Evolutionary conservation across 2,888 invertebrate species (phyloP).

Genomic region (Drosophila neonasuta): DNA sequence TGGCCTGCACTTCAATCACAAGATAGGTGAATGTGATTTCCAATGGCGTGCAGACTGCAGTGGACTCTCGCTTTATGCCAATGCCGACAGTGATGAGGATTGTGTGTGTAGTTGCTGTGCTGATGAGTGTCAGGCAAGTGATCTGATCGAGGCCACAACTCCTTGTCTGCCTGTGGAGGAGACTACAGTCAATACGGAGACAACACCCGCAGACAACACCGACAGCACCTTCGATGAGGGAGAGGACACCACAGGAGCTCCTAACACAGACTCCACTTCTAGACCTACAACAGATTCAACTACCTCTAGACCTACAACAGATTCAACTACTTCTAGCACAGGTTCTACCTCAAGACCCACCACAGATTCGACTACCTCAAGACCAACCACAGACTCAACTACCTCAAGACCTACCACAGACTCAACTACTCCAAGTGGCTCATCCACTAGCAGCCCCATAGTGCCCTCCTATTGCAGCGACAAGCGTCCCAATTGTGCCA

Average conservation of each 20-base stretch:
- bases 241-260: slow-evolving; percentile 3
- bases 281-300: not conserved
- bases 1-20: slow-evolving; percentile 64
- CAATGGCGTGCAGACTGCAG: slow-evolving; percentile 63
- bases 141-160: slow-evolving; percentile 5
- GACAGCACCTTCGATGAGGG: slow-evolving; percentile 10
- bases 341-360: not conserved
- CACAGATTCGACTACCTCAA: not conserved
- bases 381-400: not conserved
- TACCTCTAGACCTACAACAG: not conserved
- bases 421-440: not conserved
- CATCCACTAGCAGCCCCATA: slow-evolving; percentile 3
- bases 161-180: slow-evolving; percentile 22
- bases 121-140: slow-evolving; percentile 39
- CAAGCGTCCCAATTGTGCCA: slow-evolving; percentile 35
- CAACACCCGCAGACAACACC: slow-evolving; percentile 8
- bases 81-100: slow-evolving; percentile 18
- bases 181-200: slow-evolving; percentile 12
- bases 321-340: not conserved
- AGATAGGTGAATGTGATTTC: slow-evolving; percentile 67
- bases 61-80: slow-evolving; percentile 33
- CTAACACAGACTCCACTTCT: not conserved
- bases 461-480: slow-evolving; percentile 46
- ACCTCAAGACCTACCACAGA: not conserved
- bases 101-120: slow-evolving; percentile 61